A percentile compares a stretch with the other conserved stretches of the same genome.
These are phyloP conservation scores for Sarcoramphus papa DNA, from an alignment of 2,797 vertebrate species.

Conservation along the genomic window DNA sequence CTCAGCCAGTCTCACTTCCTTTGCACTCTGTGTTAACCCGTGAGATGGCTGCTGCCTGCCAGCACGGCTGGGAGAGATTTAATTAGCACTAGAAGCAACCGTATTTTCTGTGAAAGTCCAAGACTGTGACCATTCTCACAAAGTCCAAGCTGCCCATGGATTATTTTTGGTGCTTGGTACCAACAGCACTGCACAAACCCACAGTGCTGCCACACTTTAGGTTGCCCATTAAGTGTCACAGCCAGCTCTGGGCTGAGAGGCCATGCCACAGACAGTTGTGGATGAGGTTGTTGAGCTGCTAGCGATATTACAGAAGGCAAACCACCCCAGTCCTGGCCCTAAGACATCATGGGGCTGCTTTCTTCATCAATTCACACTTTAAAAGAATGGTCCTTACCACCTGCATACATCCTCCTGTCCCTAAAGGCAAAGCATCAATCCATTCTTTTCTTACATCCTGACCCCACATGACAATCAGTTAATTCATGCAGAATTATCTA, in stretches of 20 bases:
- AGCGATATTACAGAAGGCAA: background rate
- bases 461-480: background rate
- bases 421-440: background rate
- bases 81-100: background rate
- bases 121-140: background rate
- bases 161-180: background rate
- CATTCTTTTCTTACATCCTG: background rate
- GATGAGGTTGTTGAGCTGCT: background rate
- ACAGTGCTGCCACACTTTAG: background rate
- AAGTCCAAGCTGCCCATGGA: background rate
- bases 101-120: background rate
- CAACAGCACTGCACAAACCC: background rate
- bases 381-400: background rate
- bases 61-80: background rate
- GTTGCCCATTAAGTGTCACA: background rate
- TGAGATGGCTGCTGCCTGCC: background rate
- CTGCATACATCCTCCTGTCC: background rate
- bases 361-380: background rate
- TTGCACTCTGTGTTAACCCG: background rate
- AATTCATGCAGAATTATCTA: background rate
- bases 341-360: background rate
- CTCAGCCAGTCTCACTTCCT: background rate
- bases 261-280: background rate
- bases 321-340: background rate
- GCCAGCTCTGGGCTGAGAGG: background rate